Conservation (phyloP, 2,888 invertebrate species). For the Ochropleura leucogaster region DNA sequence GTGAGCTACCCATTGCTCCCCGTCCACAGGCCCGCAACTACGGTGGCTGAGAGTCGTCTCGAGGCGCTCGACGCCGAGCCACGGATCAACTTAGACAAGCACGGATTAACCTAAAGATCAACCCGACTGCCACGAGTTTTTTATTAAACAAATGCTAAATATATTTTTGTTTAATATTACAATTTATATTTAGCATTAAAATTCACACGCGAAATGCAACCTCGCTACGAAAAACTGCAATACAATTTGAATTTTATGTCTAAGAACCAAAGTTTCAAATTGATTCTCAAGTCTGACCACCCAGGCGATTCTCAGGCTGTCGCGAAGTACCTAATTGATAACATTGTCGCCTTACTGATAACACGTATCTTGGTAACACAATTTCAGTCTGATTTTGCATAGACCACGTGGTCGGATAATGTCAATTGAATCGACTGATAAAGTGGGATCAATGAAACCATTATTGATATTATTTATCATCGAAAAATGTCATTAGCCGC, state of each 20-base stretch:
- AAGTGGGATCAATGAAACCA: conserved; percentile 48
- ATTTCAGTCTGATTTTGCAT: conserved; percentile 73
- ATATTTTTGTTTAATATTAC: no score
- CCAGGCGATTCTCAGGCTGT: conserved; percentile 75
- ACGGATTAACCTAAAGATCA: no score
- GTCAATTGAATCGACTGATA: conserved; percentile 49
- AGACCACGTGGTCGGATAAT: conserved; percentile 54
- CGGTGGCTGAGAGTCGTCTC: no score
- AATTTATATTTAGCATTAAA: background rate
- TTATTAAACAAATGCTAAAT: no score
- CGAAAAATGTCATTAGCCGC: conserved; percentile 16
- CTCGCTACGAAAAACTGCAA: background rate
- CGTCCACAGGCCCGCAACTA: no score
- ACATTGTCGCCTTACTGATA: conserved; percentile 75
- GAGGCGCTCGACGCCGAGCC: no score
- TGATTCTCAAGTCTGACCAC: conserved; percentile 65
- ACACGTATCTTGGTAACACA: conserved; percentile 73
- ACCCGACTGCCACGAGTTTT: no score
- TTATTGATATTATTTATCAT: conserved; percentile 30
- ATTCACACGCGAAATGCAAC: conserved; percentile 28
- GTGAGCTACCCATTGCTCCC: no score
- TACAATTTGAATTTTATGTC: background rate
- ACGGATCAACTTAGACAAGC: no score
- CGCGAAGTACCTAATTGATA: conserved; percentile 72
- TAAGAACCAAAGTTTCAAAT: conserved; percentile 52